phyloP scores from a whole-genome alignment of 2,888 invertebrate genomes.

The Dyspetes luteomarginatus region DNA sequence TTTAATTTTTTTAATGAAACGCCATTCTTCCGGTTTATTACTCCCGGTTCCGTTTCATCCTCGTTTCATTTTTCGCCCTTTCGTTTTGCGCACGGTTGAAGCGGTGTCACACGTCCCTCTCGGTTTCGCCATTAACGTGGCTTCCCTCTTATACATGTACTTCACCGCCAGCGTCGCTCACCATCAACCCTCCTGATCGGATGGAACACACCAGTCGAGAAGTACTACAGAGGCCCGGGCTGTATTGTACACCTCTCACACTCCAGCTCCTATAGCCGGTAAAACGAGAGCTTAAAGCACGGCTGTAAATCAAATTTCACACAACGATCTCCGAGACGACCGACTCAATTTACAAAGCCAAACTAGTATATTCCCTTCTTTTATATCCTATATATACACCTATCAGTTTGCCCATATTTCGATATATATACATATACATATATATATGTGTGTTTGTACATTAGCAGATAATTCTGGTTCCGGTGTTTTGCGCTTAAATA shows the following conservation, averaged over 20 bases:
- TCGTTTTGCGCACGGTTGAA: no score
- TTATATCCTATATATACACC: constrained; percentile 1
- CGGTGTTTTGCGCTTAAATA: no score
- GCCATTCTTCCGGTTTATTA: no score
- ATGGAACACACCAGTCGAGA: constrained; percentile 2
- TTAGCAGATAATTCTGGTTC: no score
- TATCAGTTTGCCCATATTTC: background rate
- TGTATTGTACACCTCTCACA: constrained; percentile 23
- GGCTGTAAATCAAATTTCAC: constrained; percentile 68
- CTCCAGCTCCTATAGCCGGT: constrained; percentile 32
- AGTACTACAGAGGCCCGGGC: constrained; percentile 14
- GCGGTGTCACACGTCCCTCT: no score
- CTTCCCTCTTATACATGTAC: constrained; percentile 42
- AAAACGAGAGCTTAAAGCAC: constrained; percentile 59
- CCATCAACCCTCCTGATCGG: constrained; percentile 3
- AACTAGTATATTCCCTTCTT: constrained; percentile 58
- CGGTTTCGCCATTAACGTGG: constrained; percentile 43
- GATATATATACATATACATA: background rate
- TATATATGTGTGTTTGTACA: no score
- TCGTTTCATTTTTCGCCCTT: no score
- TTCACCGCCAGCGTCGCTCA: background rate
- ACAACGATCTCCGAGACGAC: constrained; percentile 49
- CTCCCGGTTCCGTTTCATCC: no score
- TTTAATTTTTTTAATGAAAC: no score
- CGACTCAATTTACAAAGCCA: constrained; percentile 69